Conservation (phyloP, 1,140 invertebrate genomes). For the Hestina assimilis region DNA sequence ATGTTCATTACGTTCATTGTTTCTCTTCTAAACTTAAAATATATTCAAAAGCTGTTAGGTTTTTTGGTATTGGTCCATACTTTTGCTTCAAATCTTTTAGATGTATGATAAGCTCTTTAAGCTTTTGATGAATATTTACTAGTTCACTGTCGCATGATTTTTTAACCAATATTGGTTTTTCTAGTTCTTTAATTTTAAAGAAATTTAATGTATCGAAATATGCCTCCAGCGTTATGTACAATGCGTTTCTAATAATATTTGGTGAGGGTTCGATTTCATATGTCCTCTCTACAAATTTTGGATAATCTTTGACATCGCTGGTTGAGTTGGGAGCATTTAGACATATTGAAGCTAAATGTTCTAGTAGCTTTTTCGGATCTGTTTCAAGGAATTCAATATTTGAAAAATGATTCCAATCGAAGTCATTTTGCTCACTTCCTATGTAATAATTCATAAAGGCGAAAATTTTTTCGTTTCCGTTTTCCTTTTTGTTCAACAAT, state of each 20-base stretch:
- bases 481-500: conserved; percentile 33
- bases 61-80: conserved; percentile 26
- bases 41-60: conserved; percentile 43
- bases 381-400: conserved; percentile 4
- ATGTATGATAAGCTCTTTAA: conserved; percentile 41
- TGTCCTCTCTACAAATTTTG: not conserved
- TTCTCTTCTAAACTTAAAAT: conserved; percentile 16
- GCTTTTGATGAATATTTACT: conserved; percentile 37
- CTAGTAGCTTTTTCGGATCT: too few relatives aligned
- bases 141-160: conserved; percentile 50
- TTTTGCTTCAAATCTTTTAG: conserved; percentile 32
- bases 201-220: conserved; percentile 56
- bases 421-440: too few relatives aligned
- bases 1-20: not conserved
- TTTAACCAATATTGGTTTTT: too few relatives aligned
- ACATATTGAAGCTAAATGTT: too few relatives aligned
- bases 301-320: too few relatives aligned
- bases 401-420: conserved; percentile 42
- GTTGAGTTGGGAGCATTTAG: too few relatives aligned
- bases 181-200: conserved; percentile 4
- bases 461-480: too few relatives aligned
- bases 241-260: conserved; percentile 33
- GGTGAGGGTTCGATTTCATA: conserved; percentile 18
- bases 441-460: too few relatives aligned
- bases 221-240: conserved; percentile 50